phyloP scores from a whole-genome alignment of 2,113 vertebrate species.

The Lophura nycthemera region DNA sequence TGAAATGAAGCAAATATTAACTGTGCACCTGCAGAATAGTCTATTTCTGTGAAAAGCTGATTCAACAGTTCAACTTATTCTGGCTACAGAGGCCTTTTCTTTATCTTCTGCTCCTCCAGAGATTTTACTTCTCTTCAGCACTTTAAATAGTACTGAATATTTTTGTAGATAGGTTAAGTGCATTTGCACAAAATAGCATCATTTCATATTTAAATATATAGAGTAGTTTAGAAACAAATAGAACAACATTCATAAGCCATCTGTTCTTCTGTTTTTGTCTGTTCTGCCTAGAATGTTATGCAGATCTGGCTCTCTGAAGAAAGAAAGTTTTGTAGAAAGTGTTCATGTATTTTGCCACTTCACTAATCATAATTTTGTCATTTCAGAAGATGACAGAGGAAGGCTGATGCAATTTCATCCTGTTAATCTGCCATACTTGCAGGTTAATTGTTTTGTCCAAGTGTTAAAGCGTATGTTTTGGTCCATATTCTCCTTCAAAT shows the following conservation, averaged over 20 bases:
- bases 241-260: neutral
- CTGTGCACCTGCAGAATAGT: conserved; percentile 1
- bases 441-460: neutral
- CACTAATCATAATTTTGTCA: neutral
- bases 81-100: neutral
- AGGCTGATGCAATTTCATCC: neutral
- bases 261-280: neutral
- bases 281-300: neutral
- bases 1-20: conserved; percentile 6
- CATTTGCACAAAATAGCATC: neutral
- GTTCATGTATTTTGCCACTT: neutral
- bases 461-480: neutral
- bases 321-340: neutral
- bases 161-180: neutral
- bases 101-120: neutral
- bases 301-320: neutral
- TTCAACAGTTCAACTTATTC: conserved; percentile 5
- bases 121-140: neutral
- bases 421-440: neutral
- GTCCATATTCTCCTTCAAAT: neutral
- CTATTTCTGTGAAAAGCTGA: conserved; percentile 1
- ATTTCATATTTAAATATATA: neutral
- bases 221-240: neutral
- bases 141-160: neutral
- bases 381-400: neutral